These are phyloP conservation scores for Papilio elwesi DNA, from an alignment of 2,888 invertebrate species.

Conservation along the genomic window DNA sequence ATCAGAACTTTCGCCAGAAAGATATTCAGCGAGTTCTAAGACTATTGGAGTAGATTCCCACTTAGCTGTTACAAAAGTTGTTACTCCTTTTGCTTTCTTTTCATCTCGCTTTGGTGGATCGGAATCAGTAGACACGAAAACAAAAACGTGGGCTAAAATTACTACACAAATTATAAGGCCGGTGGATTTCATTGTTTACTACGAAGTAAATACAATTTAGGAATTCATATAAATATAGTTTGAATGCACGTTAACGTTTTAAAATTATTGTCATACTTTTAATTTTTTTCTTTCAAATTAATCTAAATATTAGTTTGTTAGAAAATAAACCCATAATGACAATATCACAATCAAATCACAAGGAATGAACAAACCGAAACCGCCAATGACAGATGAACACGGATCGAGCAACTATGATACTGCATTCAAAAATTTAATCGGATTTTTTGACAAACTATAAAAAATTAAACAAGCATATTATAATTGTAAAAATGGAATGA, in stretches of 20 bases:
- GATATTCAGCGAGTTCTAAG: slow-evolving; percentile 95
- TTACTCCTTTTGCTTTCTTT: slow-evolving; percentile 90
- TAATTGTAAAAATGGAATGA: too few species aligned
- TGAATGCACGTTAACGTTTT: slow-evolving; percentile 17
- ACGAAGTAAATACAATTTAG: slow-evolving; percentile 32
- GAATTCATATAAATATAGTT: slow-evolving; percentile 19
- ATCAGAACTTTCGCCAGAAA: slow-evolving; percentile 91
- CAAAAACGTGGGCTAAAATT: slow-evolving; percentile 58
- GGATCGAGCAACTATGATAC: slow-evolving; percentile 47
- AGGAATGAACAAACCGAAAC: slow-evolving; percentile 56
- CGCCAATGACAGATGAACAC: slow-evolving; percentile 78
- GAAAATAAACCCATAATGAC: slow-evolving; percentile 50
- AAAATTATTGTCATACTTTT: slow-evolving; percentile 48
- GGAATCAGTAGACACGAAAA: slow-evolving; percentile 58
- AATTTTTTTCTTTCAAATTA: slow-evolving; percentile 49
- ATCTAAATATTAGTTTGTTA: slow-evolving; percentile 42
- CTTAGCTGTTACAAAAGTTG: slow-evolving; percentile 95
- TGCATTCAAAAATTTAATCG: slow-evolving; percentile 17
- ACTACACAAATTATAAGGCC: slow-evolving; percentile 63
- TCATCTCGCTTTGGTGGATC: slow-evolving; percentile 66
- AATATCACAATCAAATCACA: too few species aligned
- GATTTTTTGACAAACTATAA: neutral
- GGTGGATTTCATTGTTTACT: slow-evolving; percentile 66
- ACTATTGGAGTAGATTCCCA: slow-evolving; percentile 97
- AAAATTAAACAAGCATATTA: too few species aligned